phyloP scores from a whole-genome alignment of 37 sponge, comb jelly and placozoan species.

The Aplysina aerophoba region DNA sequence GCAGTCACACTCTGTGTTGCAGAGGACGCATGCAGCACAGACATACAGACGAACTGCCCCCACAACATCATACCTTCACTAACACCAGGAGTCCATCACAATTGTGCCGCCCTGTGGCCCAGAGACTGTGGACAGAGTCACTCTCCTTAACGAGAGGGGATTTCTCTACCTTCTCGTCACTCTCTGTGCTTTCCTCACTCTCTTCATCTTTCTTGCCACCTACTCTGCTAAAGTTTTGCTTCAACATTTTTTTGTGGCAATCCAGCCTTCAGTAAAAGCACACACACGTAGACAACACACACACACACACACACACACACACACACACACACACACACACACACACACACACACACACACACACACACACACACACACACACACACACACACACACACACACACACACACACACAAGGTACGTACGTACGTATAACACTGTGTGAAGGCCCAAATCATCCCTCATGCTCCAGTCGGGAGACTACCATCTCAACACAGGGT shows the following conservation, averaged over 20 bases:
- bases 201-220: background rate
- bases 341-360: no score
- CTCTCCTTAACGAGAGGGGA: constrained; percentile 51
- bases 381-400: no score
- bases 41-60: background rate
- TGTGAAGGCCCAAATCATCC: no score
- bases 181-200: constrained; percentile 12
- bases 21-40: background rate
- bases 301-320: no score
- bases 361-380: no score
- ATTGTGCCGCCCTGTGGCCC: constrained; percentile 66
- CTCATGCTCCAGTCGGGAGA: no score
- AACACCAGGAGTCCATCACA: constrained; percentile 63
- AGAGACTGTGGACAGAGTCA: constrained; percentile 47
- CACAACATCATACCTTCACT: constrained; percentile 47
- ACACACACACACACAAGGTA: no score
- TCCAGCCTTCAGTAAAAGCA: background rate
- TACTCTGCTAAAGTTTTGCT: background rate
- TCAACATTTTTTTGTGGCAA: background rate
- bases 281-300: background rate
- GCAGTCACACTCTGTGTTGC: no score
- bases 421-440: no score
- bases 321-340: no score
- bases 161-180: constrained; percentile 59
- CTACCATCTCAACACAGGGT: no score